Conservation (phyloP, 2,113 vertebrate species). For the Neotragus moschatus region DNA sequence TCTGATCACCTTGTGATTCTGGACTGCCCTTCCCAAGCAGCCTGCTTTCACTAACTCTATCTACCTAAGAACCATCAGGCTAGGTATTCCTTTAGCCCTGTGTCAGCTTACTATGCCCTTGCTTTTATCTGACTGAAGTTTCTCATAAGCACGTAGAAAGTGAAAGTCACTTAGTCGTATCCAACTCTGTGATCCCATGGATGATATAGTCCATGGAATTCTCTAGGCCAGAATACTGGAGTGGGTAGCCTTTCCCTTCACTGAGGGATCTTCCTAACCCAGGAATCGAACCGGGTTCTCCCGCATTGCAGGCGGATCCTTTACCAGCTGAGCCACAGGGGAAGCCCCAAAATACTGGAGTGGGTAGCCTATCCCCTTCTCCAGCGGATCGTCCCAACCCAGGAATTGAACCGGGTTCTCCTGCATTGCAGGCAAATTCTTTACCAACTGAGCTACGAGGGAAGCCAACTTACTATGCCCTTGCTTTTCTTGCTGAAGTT, state of each 20-base stretch:
- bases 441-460: background rate
- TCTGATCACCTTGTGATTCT: accelerated
- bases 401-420: background rate
- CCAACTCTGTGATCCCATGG: background rate
- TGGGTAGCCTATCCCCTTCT: background rate
- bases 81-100: background rate
- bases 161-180: background rate
- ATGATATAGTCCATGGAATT: background rate
- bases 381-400: background rate
- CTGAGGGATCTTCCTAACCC: background rate
- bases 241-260: background rate
- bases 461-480: background rate
- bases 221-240: background rate
- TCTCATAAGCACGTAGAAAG: background rate
- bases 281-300: background rate
- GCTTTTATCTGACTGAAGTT: background rate
- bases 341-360: background rate
- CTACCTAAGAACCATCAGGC: accelerated
- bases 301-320: accelerated
- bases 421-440: background rate
- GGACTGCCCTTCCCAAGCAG: background rate
- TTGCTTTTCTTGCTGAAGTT: background rate
- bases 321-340: background rate
- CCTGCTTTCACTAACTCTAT: background rate
- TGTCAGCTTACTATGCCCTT: background rate